Conservation (phyloP, 1,140 invertebrate genomes). For the Halesus radiatus region DNA sequence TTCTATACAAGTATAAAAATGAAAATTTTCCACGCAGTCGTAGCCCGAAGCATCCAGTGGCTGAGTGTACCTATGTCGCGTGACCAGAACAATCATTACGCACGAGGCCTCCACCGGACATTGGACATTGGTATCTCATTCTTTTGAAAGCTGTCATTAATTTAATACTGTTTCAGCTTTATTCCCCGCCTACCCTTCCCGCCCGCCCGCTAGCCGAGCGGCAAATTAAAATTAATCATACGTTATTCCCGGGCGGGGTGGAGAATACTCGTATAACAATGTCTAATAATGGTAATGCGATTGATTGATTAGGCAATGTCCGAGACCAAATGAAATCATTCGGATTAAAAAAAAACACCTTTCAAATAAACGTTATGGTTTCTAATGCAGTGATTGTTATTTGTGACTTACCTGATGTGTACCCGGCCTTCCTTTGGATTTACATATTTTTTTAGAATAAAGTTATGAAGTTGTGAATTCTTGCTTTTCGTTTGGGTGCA, state of each 20-base stretch:
- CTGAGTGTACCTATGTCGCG: conserved; percentile 7
- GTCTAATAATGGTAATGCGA: conserved; percentile 33
- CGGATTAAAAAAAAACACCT: too few relatives aligned
- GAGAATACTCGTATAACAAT: conserved; percentile 19
- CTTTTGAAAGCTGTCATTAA: conserved; percentile 55
- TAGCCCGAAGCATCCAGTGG: too few relatives aligned
- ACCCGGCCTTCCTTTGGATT: too few relatives aligned
- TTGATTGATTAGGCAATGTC: conserved; percentile 27
- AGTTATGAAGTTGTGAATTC: too few relatives aligned
- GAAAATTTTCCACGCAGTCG: too few relatives aligned
- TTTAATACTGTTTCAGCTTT: conserved; percentile 35
- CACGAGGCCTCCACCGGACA: conserved; percentile 35
- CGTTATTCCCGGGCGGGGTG: conserved; percentile 5
- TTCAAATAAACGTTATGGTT: too few relatives aligned
- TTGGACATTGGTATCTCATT: conserved; percentile 50
- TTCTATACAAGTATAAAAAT: too few relatives aligned
- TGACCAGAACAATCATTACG: conserved; percentile 46
- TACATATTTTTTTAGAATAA: too few relatives aligned
- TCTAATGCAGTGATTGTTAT: too few relatives aligned
- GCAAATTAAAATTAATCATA: conserved; percentile 41
- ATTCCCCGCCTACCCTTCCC: background rate
- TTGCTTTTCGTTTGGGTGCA: too few relatives aligned
- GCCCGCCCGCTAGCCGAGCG: background rate
- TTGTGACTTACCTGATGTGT: too few relatives aligned
- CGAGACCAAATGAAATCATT: conserved; percentile 5